phyloP scores from a whole-genome alignment of 2,797 vertebrate species.

The Phylloscopus collybita region DNA sequence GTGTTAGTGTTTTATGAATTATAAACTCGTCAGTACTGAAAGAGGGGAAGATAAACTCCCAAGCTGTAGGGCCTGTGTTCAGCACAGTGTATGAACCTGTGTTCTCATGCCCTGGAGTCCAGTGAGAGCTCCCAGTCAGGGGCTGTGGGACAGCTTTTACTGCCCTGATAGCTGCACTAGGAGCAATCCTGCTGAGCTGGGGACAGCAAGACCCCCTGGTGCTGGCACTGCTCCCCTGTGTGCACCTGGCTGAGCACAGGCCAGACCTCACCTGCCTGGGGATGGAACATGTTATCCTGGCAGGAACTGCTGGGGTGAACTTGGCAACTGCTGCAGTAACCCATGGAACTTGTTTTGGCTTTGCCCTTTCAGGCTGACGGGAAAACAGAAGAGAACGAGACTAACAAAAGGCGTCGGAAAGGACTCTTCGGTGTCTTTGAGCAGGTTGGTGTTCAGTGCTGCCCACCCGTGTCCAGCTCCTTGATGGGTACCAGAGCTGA shows the following conservation, averaged over 20 bases:
- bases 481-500: not conserved
- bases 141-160: not conserved
- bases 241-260: not conserved
- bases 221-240: not conserved
- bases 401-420: conserved; percentile 90
- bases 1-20: not conserved
- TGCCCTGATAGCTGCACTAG: accelerated
- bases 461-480: not conserved
- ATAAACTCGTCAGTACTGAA: not conserved
- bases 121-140: not conserved
- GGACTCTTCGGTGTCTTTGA: conserved; percentile 80
- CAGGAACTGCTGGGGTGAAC: not conserved
- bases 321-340: not conserved
- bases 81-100: accelerated
- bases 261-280: not conserved
- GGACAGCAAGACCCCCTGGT: accelerated
- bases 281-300: not conserved
- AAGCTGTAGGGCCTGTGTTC: not conserved
- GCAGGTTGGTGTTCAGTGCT: conserved; percentile 82
- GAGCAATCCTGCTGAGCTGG: not conserved
- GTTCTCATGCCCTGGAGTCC: not conserved
- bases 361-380: conserved; percentile 83
- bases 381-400: conserved; percentile 85
- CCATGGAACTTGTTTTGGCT: not conserved
- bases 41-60: not conserved